These are phyloP conservation scores for Papilio xuthus DNA, from an alignment of 1,140 invertebrate species.

Conservation along the genomic window DNA sequence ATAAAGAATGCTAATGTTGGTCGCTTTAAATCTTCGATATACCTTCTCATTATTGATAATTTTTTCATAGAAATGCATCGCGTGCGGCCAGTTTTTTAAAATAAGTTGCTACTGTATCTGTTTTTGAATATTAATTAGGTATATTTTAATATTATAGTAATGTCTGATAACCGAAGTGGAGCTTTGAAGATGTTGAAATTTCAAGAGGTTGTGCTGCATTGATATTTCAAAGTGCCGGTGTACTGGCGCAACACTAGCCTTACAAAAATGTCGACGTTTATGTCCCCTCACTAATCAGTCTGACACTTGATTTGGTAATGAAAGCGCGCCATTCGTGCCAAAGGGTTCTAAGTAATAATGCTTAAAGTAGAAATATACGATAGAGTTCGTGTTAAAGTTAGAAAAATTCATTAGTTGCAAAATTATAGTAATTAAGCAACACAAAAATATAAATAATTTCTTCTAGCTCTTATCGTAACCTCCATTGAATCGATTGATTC, in stretches of 20 bases:
- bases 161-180: background rate
- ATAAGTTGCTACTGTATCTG: slow-evolving; percentile 16
- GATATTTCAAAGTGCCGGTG: too few species aligned
- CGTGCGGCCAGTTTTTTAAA: slow-evolving; percentile 11
- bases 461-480: background rate
- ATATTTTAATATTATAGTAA: slow-evolving; percentile 12
- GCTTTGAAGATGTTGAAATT: background rate
- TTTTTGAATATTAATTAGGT: background rate
- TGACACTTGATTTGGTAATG: too few species aligned
- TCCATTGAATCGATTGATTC: background rate
- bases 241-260: too few species aligned
- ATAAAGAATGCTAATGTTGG: slow-evolving; percentile 30
- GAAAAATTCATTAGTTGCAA: background rate
- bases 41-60: slow-evolving; percentile 24
- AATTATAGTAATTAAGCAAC: too few species aligned
- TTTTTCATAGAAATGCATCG: slow-evolving; percentile 32
- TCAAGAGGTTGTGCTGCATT: too few species aligned
- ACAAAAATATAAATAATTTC: too few species aligned
- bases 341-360: too few species aligned
- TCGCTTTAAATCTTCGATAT: slow-evolving; percentile 7
- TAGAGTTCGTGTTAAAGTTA: background rate
- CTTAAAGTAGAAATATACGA: background rate
- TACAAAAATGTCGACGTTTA: too few species aligned
- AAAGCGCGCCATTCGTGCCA: too few species aligned
- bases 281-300: too few species aligned